These are phyloP conservation scores for Danio aesculapii DNA, from an alignment of 2,797 vertebrate species.

Conservation along the genomic window DNA sequence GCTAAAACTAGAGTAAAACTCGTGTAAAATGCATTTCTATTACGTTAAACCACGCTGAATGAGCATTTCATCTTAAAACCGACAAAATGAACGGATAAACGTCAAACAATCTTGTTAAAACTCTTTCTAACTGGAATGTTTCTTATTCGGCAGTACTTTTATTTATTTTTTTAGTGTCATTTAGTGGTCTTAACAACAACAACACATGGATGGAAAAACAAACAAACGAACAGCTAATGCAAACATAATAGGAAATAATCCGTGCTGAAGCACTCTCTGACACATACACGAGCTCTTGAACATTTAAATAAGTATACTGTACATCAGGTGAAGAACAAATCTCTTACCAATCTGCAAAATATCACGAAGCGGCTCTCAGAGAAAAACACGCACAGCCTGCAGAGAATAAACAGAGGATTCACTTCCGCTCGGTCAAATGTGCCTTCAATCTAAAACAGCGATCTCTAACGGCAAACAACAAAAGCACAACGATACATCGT, in stretches of 20 bases:
- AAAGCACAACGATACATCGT: not conserved
- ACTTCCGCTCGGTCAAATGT: slow-evolving; percentile 31
- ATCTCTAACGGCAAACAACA: not conserved
- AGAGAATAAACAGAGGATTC: not conserved
- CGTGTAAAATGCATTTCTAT: not conserved
- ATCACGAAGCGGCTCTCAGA: not conserved
- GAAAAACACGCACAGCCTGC: not conserved
- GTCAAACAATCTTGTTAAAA: too few relatives aligned
- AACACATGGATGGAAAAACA: not conserved
- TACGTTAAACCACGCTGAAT: not conserved
- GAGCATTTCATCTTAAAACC: not conserved
- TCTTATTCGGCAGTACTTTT: not conserved
- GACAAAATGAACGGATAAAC: too few relatives aligned
- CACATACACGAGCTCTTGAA: not conserved
- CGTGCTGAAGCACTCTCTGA: not conserved
- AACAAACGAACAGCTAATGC: not conserved
- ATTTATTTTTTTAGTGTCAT: not conserved
- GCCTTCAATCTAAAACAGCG: not conserved
- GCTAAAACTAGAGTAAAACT: too few relatives aligned
- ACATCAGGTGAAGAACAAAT: not conserved
- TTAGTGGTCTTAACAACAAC: not conserved
- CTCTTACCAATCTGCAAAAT: not conserved
- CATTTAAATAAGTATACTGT: not conserved
- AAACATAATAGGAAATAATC: not conserved
- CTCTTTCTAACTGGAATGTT: not conserved